phyloP scores from a whole-genome alignment of 2,888 invertebrate genomes.

The Dryadula phaetusa region DNA sequence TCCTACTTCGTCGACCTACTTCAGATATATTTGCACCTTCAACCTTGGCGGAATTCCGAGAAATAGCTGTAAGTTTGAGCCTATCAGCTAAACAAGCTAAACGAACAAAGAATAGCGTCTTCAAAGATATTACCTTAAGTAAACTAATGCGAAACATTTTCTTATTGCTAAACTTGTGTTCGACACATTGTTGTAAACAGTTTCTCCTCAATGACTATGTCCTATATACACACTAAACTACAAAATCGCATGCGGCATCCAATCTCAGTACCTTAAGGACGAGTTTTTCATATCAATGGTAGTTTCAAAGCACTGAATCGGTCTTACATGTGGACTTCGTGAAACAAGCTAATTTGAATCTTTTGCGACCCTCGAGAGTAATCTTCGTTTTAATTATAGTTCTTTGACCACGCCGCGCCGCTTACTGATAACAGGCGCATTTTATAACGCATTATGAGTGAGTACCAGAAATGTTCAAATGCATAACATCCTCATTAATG shows the following conservation, averaged over 20 bases:
- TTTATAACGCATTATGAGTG: constrained; percentile 44
- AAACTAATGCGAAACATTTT: not conserved
- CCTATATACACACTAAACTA: constrained; percentile 63
- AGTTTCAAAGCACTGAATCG: constrained; percentile 70
- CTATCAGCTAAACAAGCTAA: constrained; percentile 40
- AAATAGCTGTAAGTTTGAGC: constrained; percentile 50
- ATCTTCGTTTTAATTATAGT: constrained; percentile 56
- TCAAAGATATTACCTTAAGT: not conserved
- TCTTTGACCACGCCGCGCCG: constrained; percentile 75
- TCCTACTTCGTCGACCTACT: constrained; percentile 64
- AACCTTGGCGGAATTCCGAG: constrained; percentile 62
- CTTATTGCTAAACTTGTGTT: constrained; percentile 8
- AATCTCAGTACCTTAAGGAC: constrained; percentile 59
- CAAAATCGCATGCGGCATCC: constrained; percentile 57
- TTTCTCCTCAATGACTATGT: constrained; percentile 52
- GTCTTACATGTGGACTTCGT: constrained; percentile 58
- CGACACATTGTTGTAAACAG: constrained; percentile 23
- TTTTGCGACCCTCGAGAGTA: constrained; percentile 59
- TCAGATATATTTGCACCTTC: constrained; percentile 62
- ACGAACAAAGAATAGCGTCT: constrained; percentile 24
- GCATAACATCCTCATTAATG: constrained; percentile 16
- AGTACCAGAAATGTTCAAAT: constrained; percentile 31
- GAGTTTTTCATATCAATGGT: constrained; percentile 59
- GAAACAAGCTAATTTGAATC: constrained; percentile 61
- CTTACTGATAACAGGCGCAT: constrained; percentile 66